Conservation (phyloP, 2,888 invertebrate genomes). For the Caenorhabditis sp. region DNA sequence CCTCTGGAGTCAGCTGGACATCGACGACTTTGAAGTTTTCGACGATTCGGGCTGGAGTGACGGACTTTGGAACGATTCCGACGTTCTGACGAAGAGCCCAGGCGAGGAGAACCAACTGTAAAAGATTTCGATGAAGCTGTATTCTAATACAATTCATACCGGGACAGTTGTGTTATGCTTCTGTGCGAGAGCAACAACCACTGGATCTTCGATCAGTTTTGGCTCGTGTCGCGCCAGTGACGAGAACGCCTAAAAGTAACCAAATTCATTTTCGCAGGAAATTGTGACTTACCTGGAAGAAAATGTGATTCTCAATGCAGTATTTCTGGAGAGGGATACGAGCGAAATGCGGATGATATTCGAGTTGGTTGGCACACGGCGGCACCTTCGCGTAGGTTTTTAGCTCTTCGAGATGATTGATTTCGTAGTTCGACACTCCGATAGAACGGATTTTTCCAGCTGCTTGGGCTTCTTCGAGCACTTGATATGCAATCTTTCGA, state of each 20-base stretch:
- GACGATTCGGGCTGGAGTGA: constrained; percentile 74
- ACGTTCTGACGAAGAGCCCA: constrained; percentile 90
- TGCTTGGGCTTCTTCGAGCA: constrained; percentile 86
- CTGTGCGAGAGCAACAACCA: constrained; percentile 86
- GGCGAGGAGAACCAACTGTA: constrained; percentile 85
- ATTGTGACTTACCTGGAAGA: constrained; percentile 83
- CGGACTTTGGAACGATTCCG: constrained; percentile 83
- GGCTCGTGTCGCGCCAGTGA: constrained; percentile 83
- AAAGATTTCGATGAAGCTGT: constrained; percentile 12
- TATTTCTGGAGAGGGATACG: constrained; percentile 82
- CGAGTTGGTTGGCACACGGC: constrained; percentile 81
- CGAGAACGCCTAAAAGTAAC: constrained; percentile 83
- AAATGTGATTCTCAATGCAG: constrained; percentile 83
- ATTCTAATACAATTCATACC: constrained; percentile 34
- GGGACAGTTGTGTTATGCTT: constrained; percentile 84
- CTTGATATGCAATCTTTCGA: constrained; percentile 88
- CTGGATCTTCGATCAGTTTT: constrained; percentile 86
- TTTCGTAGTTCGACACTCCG: constrained; percentile 91
- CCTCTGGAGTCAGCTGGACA: constrained; percentile 66
- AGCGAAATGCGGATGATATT: constrained; percentile 84
- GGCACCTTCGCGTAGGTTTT: constrained; percentile 66
- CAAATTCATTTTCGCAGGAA: background rate
- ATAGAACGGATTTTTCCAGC: constrained; percentile 87
- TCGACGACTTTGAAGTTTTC: constrained; percentile 75
- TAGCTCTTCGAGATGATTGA: constrained; percentile 88